These are phyloP conservation scores for Myoxocephalus aenaeus DNA, from an alignment of 2,797 vertebrate species.

Conservation along the genomic window DNA sequence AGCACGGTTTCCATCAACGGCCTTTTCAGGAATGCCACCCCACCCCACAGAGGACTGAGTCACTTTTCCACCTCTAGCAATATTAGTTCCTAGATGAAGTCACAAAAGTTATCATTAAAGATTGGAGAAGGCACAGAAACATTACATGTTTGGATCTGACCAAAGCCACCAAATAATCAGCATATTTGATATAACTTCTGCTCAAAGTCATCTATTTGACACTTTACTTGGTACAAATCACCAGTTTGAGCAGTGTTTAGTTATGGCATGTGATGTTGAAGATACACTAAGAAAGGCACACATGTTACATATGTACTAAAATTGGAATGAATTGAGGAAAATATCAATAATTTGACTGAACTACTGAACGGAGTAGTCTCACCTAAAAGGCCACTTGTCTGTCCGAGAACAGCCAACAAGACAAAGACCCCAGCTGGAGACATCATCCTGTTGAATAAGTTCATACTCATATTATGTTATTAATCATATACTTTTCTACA, in stretches of 20 bases:
- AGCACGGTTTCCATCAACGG: slow-evolving; percentile 16
- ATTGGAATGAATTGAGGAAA: not conserved
- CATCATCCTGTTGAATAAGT: slow-evolving; percentile 26
- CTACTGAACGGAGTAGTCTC: not conserved
- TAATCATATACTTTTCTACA: not conserved
- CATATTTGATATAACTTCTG: not conserved
- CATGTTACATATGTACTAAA: no score
- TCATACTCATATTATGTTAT: not conserved
- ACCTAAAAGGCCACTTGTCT: not conserved
- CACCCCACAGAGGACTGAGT: slow-evolving; percentile 12
- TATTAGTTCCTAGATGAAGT: not conserved
- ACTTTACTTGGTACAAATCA: not conserved
- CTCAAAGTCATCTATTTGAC: not conserved
- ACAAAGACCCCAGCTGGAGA: not conserved
- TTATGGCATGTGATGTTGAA: not conserved
- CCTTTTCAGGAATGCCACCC: not conserved
- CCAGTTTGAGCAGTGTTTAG: not conserved
- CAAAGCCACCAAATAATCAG: not conserved
- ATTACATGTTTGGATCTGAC: not conserved
- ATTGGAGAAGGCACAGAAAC: not conserved
- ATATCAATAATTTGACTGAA: not conserved
- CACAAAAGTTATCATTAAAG: not conserved
- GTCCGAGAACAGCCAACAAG: slow-evolving; percentile 3
- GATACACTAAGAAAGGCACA: not conserved
- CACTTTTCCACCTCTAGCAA: slow-evolving; percentile 21